These are phyloP conservation scores for Drosophila repleta DNA, from an alignment of 1,140 invertebrate genomes.

Conservation along the genomic window DNA sequence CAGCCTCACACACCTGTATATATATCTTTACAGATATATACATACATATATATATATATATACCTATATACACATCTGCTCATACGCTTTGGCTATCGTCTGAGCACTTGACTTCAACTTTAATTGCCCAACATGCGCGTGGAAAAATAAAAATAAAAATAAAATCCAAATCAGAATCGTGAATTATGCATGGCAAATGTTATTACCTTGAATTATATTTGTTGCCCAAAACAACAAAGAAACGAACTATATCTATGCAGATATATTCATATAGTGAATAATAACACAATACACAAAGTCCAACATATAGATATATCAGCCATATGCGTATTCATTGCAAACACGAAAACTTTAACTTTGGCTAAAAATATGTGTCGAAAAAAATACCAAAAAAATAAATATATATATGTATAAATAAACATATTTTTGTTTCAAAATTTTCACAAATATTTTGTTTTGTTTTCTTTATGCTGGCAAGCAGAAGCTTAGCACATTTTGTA, in stretches of 20 bases:
- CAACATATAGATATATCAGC: neutral
- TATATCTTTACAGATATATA: conserved; percentile 4
- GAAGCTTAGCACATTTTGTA: neutral
- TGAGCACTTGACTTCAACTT: conserved; percentile 58
- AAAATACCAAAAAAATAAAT: neutral
- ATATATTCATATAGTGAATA: neutral
- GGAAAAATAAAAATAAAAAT: conserved; percentile 36
- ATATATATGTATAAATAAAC: too few relatives aligned
- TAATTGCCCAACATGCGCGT: conserved; percentile 43
- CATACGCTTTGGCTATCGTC: conserved; percentile 16
- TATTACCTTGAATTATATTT: conserved; percentile 47
- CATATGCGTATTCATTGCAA: neutral
- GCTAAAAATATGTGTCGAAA: neutral
- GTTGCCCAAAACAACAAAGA: neutral
- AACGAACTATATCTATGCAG: neutral
- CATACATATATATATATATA: conserved; percentile 2
- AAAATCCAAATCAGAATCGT: neutral
- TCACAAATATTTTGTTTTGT: conserved; percentile 9
- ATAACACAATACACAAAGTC: neutral
- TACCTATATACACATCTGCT: neutral
- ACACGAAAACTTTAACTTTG: conserved; percentile 1
- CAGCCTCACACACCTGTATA: conserved; percentile 23
- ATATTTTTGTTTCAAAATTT: neutral
- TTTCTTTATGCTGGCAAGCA: neutral
- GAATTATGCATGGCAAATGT: conserved; percentile 42